A percentile compares a stretch with the other conserved stretches of the same genome.
Evolutionary conservation across 2,888 invertebrate genomes (phyloP).

Genomic region (Tipula unca): DNA sequence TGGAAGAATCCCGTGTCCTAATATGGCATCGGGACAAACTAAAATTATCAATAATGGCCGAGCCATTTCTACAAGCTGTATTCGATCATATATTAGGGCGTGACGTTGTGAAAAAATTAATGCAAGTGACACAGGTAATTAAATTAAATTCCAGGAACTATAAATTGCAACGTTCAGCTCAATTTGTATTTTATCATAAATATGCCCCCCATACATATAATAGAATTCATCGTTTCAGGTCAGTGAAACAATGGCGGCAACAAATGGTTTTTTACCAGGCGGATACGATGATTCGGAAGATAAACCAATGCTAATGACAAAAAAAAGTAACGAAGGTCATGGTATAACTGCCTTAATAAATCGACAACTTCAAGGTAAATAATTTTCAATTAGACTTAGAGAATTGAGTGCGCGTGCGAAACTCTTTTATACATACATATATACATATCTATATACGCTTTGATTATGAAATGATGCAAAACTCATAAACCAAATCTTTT

Average conservation of each 20-base stretch:
- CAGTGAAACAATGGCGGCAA: slow-evolving; percentile 69
- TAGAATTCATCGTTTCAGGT: slow-evolving; percentile 46
- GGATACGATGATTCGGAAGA: slow-evolving; percentile 62
- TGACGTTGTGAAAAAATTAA: slow-evolving; percentile 78
- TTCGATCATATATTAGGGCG: slow-evolving; percentile 79
- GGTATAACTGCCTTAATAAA: slow-evolving; percentile 70
- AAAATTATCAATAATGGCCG: slow-evolving; percentile 73
- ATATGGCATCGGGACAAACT: slow-evolving; percentile 82
- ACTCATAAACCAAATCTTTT: not conserved
- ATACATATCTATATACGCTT: not conserved
- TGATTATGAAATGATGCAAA: not conserved
- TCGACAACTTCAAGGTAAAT: slow-evolving; percentile 64
- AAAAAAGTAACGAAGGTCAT: slow-evolving; percentile 59
- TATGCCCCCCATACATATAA: not conserved
- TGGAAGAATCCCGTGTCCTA: slow-evolving; percentile 74
- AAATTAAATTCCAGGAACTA: not conserved
- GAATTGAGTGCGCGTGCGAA: slow-evolving; percentile 19
- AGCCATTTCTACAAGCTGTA: slow-evolving; percentile 73
- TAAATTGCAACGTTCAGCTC: not conserved
- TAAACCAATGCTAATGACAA: slow-evolving; percentile 68
- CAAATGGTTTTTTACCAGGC: slow-evolving; percentile 63
- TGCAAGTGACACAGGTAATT: slow-evolving; percentile 58
- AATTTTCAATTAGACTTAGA: not conserved
- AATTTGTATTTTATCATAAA: not conserved
- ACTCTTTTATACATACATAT: not conserved